Base-by-base conservation (phyloP, 1,140 invertebrate species). In the Micrasema longulum region DNA sequence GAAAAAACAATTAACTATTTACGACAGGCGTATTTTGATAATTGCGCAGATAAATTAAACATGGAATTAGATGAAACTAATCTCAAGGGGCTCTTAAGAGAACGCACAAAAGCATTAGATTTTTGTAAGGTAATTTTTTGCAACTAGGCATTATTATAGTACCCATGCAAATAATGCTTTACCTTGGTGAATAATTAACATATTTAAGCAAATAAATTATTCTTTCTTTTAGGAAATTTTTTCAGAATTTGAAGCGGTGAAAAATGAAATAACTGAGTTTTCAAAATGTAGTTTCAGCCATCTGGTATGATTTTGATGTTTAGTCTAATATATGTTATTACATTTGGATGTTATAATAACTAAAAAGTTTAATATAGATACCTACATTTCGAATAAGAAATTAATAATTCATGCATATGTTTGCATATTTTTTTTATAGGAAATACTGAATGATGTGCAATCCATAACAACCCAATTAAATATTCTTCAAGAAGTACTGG, bases 1-100 rank as follows among this genome's bases (percentile, higher is more conserved):
- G 74, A 76, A 73, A 76, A 67, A 73, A 72, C 63, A 47, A 76
- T 73, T 14, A 18, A 76, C 63, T 16, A 23, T 16, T 41, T 76
- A 20, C 63, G 74, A n/a, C 50, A 76, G 62, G 63, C 71, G 2
- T 76, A 69, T 50, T 62, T 76, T 23, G 68, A 71, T 62, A 35
- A 68, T 26, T 47, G 47, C 12, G 4, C 47, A 10, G 45, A 64
- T 31, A 64, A 67, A 47, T 69, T 72, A 23, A 63, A 72, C 48
- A 57, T 72, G 14, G 60, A 63, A 38, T 45, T 69, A 14, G 68
- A 76, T 66, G 72, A 69, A 47, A 26, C 63, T 65, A 65, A 72
- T 31, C 57, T 74, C 11, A 9, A 62, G 55, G 47, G 48, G n/a
- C 31, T 41, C 20, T 41, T 75, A 16, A 63, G 60, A 60, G 20